phyloP scores from a whole-genome alignment of 2,888 invertebrate species.

The Drosophila falleni region DNA sequence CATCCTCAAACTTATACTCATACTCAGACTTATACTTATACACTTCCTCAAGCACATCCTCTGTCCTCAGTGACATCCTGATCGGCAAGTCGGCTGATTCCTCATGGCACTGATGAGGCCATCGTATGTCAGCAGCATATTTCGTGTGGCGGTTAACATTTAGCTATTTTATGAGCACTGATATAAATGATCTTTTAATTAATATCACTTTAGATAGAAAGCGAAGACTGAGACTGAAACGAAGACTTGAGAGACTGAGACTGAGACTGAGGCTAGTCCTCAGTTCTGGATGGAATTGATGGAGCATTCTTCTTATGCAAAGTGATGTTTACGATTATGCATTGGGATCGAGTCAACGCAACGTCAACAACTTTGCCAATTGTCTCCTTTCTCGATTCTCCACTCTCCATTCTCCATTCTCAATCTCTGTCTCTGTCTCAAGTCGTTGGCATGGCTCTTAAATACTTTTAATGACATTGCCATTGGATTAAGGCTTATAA shows the following conservation, averaged over 20 bases:
- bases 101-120: conserved; percentile 82
- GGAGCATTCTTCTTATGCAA: conserved; percentile 83
- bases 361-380: conserved; percentile 56
- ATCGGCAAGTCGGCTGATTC: conserved; percentile 66
- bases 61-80: conserved; percentile 13
- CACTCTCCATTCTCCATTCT: background rate
- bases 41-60: background rate
- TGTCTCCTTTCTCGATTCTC: conserved; percentile 28
- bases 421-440: conserved; percentile 27
- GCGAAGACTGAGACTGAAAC: background rate
- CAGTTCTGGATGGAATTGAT: conserved; percentile 67
- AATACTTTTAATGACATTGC: conserved; percentile 77
- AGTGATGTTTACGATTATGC: conserved; percentile 82
- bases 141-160: conserved; percentile 68
- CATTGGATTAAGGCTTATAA: conserved; percentile 67
- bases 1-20: no score
- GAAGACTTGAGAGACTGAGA: no score
- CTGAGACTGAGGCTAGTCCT: background rate
- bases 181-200: conserved; percentile 83
- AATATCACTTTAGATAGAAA: conserved; percentile 81
- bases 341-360: conserved; percentile 55
- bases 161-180: conserved; percentile 81
- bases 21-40: no score
- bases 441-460: conserved; percentile 56
- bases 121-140: conserved; percentile 63